Evolutionary conservation across 2,888 invertebrate species (phyloP), one percentile per base, ranked within the genome.

Genomic region (Leucania comma): DNA sequence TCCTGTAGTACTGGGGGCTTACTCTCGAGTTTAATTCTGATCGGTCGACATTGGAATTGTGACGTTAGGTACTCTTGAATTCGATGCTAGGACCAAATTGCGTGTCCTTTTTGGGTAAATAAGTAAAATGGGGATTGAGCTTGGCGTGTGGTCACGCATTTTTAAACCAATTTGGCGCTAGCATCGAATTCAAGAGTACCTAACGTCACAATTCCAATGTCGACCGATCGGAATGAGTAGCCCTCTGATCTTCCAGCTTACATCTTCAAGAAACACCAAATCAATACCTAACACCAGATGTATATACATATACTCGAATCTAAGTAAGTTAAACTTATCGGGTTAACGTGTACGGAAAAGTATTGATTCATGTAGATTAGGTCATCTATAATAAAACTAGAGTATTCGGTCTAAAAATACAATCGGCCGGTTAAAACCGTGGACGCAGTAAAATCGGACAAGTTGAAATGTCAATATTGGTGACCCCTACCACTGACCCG

Each of bases 341-440:
- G 17, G 20, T n/a, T 10, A 56, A 12, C 56, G 32, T 12, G 29
- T 32, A 22, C 22, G 57, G 57, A 14, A 14, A 22, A 38, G 20
- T 74, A 69, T 69, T 22, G 66, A 56, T 75, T 38, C 17, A 35
- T 35, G 14, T 17, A 42, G 53, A 74, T 22, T 53, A 65, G 32
- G 66, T 48, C 66, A 54, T 65, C 32, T 72, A 69, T 12, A 35
- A 8, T 51, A 22, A 46, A 74, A 64, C 35, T 35, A 53, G 53
- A 22, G 17, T 48, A 46, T 22, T 17, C 4, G 17, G 4, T 63
- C 54, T 38, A 32, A 66, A 29, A 75, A 62, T 64, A 70, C 1
- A 20, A 22, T n/a, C 22, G 24, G 2, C 17, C 5, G 29, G 32
- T 32, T 38, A n/a, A 20, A 22, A 17, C 9, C 22, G 62, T 9